A percentile compares a stretch with the other conserved stretches of the same genome.
phyloP scores from a whole-genome alignment of 2,797 vertebrate species.

The Muraenolepis orangiensis region DNA sequence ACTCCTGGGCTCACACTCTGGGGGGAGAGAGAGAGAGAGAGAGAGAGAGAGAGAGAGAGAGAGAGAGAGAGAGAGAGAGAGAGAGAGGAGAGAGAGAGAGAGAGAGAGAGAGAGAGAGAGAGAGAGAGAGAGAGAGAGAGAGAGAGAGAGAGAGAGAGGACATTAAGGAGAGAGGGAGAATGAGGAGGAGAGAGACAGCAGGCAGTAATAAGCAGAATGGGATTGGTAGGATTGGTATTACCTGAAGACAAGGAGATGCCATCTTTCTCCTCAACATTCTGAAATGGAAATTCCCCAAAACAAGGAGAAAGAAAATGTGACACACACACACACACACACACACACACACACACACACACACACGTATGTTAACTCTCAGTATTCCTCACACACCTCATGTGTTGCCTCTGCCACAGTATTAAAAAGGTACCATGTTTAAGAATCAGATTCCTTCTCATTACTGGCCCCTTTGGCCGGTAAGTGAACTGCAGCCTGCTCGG shows the following conservation, averaged over 20 bases:
- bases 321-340: not conserved
- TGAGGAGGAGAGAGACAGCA: slow-evolving; percentile 14
- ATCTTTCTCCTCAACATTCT: not conserved
- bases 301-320: not conserved
- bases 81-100: not conserved
- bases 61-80: slow-evolving; percentile 17
- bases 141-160: slow-evolving; percentile 11
- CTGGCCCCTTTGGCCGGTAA: no score
- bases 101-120: slow-evolving; percentile 14
- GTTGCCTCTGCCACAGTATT: no score
- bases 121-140: slow-evolving; percentile 20
- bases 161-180: not conserved
- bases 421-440: no score
- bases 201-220: no score
- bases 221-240: not conserved
- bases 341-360: slow-evolving; percentile 1
- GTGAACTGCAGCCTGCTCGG: no score
- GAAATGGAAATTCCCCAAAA: not conserved
- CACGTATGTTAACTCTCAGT: no score
- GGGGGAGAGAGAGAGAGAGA: slow-evolving; percentile 17
- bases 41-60: slow-evolving; percentile 3
- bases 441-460: no score
- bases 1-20: slow-evolving; percentile 52
- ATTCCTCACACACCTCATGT: no score
- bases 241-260: not conserved